Conservation (phyloP, 2,888 invertebrate species). For the Seladonia tumulorum region DNA sequence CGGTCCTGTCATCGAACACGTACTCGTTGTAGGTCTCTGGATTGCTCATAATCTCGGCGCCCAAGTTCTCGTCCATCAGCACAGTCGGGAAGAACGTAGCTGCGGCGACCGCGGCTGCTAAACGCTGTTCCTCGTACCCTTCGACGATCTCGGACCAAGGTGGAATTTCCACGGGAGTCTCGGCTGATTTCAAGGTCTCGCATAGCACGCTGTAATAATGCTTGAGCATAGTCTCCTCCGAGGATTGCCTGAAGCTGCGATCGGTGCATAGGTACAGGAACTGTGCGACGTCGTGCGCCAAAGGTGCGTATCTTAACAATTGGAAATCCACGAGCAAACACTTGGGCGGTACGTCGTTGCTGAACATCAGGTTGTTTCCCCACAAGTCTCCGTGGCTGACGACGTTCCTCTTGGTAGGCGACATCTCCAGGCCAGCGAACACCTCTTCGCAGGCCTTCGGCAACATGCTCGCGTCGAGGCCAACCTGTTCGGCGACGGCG, state of each 20-base stretch:
- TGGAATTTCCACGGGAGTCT: constrained; percentile 54
- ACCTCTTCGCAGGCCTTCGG: constrained; percentile 64
- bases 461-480: constrained; percentile 63
- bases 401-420: constrained; percentile 83
- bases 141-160: constrained; percentile 74
- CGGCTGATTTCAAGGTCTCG: constrained; percentile 56
- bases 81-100: constrained; percentile 76
- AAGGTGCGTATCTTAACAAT: constrained; percentile 88
- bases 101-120: constrained; percentile 76
- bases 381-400: constrained; percentile 88
- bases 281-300: constrained; percentile 87
- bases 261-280: constrained; percentile 86
- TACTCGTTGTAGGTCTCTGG: constrained; percentile 46
- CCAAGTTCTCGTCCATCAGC: constrained; percentile 72
- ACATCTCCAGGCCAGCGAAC: constrained; percentile 64
- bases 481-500: constrained; percentile 72
- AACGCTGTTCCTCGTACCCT: constrained; percentile 77
- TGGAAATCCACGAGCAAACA: constrained; percentile 90
- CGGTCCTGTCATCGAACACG: constrained; percentile 69
- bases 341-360: constrained; percentile 84
- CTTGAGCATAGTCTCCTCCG: constrained; percentile 85
- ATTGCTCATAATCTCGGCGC: constrained; percentile 70
- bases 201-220: constrained; percentile 85
- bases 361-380: constrained; percentile 88
- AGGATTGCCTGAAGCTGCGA: constrained; percentile 84